Base-by-base conservation (phyloP, 2,113 vertebrate genomes). In the Hippopotamus amphibius region DNA sequence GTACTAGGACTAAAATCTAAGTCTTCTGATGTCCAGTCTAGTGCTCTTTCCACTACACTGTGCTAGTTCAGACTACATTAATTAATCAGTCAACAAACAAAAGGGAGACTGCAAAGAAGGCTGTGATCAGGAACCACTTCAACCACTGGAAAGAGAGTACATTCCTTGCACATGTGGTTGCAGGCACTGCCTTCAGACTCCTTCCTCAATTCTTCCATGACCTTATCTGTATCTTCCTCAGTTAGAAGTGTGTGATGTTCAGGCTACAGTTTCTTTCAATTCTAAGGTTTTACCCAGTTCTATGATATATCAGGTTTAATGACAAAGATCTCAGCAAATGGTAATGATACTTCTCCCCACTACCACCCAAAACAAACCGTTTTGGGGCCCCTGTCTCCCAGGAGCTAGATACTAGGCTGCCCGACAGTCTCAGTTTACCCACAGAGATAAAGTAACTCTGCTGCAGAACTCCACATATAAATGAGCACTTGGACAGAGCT, bases 121-220 rank as follows among this genome's bases (percentile, higher is more conserved):
- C 14, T 86, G 19, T 69, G 14, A 71, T 69, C 63, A n/a, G 50
- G 5, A 76, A 50, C 11, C 69, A 99, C 99, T 99, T 99, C 99
- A 96, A 99, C 99, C 95, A 99, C 99, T 69, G 99, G 99, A 97
- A 99, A 99, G 97, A 99, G 99, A 98, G 99, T 99, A 97, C 99
- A 99, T 98, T 99, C 99, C 98, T 99, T 99, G 98, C 99, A 99
- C 99, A 99, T 99, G 88, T 99, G 98, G 91, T 99, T 99, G 95
- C 99, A 99, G 0, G 99, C 99, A 0, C 99, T 99, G 66, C 99
- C 99, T 98, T 99, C 99, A 97, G 99, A 99, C 88, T 99, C 99
- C 97, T 99, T 99, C 26, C 99, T 99, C n/a, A 99, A 98, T 97
- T 99, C 99, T 97, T 99, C 99, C 99, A 99, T 99, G 98, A 99